Base-by-base conservation (phyloP, 2,797 vertebrate species). In the Takifugu rubripes region DNA sequence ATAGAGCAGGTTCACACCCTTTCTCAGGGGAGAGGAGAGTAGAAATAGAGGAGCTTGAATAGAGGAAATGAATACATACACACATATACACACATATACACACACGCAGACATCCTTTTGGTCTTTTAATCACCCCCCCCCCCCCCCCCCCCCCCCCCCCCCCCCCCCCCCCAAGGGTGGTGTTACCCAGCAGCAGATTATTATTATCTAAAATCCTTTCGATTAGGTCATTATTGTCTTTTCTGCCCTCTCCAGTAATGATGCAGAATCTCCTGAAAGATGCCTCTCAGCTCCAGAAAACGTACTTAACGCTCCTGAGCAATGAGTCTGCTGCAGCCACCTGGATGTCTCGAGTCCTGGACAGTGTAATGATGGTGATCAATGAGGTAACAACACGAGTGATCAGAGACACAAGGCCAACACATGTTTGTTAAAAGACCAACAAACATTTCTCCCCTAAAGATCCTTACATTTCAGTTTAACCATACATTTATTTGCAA, bases 251-350 rank as follows among this genome's bases (percentile, higher is more conserved):
- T 58, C 17, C 78, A 93, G 92, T 73, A 15, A 78, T 78, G 5
- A 56, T 89, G 33, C 16, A 6, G 2, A 70, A 69, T 44, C 29
- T 82, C n/a, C 53, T 88, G 54, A 60, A 61, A 1, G 88, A 90
- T 14, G 66, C 58, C 0, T 9, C 31, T 31, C 44, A 66, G 6
- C 14, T 91, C 36, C 61, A 84, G 65, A 25, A 31, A 26, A 72
- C 33, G 0, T 72, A 63, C 52, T 12, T 48, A 5, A 78, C 47
- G 5, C 48, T 92, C 50, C 51, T 84, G 59, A 68, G 69, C 6
- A 86, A 92, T 56, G 68, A 88, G 64, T 56, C 83, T 5, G 48
- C 61, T 49, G 61, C 84, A 12, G 56, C 52, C 2, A 8, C 26
- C 53, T 88, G 78, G 84, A 58, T 81, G 6, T 44, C 11, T 14